phyloP scores from a whole-genome alignment of 2,113 vertebrate species.

The Leuciscus idus region DNA sequence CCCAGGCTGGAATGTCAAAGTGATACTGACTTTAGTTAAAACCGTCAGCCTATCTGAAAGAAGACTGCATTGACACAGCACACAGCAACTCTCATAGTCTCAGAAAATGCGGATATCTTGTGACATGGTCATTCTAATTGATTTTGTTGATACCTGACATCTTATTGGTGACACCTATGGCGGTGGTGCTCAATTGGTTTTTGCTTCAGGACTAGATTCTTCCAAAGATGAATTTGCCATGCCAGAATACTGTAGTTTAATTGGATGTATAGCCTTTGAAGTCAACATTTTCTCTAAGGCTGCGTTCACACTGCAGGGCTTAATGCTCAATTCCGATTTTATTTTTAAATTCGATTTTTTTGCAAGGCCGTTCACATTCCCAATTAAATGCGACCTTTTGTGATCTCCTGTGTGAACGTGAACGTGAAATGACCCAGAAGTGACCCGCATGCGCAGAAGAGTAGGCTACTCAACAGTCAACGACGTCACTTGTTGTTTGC shows the following conservation, averaged over 20 bases:
- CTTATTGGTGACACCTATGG: not conserved
- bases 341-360: no score
- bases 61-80: not conserved
- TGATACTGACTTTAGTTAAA: not conserved
- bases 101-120: not conserved
- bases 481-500: no score
- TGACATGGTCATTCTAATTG: not conserved
- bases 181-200: not conserved
- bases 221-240: not conserved
- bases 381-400: no score
- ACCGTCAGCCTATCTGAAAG: not conserved
- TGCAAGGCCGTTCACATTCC: no score
- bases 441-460: no score
- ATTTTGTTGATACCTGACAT: not conserved
- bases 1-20: not conserved
- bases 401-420: no score
- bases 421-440: no score
- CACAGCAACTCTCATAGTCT: not conserved
- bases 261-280: not conserved
- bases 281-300: not conserved
- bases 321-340: no score
- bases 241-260: not conserved
- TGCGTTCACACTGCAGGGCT: no score
- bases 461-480: no score
- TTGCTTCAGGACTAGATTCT: not conserved